Evolutionary conservation across 2,113 vertebrate species (phyloP).

Genomic region (Butorides virescens): DNA sequence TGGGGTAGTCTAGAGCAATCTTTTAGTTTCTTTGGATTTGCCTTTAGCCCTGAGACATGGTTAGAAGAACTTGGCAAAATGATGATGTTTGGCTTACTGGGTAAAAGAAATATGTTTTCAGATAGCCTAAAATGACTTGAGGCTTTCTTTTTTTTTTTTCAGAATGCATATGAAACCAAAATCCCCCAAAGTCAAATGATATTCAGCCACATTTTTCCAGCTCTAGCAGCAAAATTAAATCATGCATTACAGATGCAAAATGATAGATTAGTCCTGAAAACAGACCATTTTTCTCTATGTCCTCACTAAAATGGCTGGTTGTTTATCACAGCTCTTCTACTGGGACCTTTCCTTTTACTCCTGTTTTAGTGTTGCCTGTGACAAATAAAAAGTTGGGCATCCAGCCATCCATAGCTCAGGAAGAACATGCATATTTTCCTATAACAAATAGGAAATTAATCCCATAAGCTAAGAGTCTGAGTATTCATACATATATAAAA

Average conservation of each 20-base stretch:
- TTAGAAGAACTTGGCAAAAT: slow-evolving; percentile 1
- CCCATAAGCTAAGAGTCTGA: not conserved
- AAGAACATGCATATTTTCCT: not conserved
- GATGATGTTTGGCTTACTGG: not conserved
- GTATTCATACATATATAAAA: not conserved
- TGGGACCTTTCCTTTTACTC: not conserved
- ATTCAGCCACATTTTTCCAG: not conserved
- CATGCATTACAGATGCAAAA: slow-evolving; percentile 6
- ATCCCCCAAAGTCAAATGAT: not conserved
- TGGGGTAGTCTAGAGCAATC: not conserved
- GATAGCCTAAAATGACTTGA: not conserved
- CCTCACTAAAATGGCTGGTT: not conserved
- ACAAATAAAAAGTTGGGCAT: not conserved
- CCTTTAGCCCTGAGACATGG: not conserved
- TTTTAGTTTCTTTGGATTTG: not conserved
- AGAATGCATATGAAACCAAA: not conserved
- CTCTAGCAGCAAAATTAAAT: not conserved
- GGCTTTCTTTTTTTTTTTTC: not conserved
- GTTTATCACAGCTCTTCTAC: not conserved
- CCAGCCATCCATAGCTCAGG: not conserved
- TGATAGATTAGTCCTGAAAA: not conserved
- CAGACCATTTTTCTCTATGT: not conserved
- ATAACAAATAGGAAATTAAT: not conserved
- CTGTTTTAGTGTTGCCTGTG: not conserved
- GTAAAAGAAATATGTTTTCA: not conserved